Evolutionary conservation across 1,140 invertebrate species (phyloP).

Genomic region (Bombus balteatus): DNA sequence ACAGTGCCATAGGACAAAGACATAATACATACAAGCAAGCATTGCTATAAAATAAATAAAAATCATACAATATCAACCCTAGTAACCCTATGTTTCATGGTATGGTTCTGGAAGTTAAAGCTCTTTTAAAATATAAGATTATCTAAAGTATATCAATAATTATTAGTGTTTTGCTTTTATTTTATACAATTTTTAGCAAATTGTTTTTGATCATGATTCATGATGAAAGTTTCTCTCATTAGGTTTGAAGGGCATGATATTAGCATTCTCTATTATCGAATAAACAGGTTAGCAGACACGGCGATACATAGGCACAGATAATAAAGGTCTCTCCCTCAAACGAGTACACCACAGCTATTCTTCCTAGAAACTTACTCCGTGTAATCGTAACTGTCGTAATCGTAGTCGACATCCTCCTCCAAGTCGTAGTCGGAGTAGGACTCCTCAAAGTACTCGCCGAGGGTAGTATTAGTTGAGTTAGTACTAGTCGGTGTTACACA

Average conservation of each 20-base stretch:
- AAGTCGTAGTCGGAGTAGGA: conserved; percentile 80
- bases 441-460: conserved; percentile 79
- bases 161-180: too few species aligned
- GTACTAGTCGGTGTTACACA: conserved; percentile 74
- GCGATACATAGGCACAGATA: conserved; percentile 28
- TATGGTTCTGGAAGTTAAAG: background rate
- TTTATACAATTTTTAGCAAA: too few species aligned
- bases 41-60: background rate
- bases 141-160: background rate
- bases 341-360: conserved; percentile 64
- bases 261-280: background rate
- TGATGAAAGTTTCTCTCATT: too few species aligned
- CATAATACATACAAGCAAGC: conserved; percentile 32
- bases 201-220: too few species aligned
- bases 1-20: conserved; percentile 18
- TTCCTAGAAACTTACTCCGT: conserved; percentile 78
- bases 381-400: conserved; percentile 80
- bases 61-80: background rate
- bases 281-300: background rate
- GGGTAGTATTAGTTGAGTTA: conserved; percentile 80
- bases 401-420: conserved; percentile 80
- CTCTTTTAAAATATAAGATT: background rate
- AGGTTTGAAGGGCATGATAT: background rate
- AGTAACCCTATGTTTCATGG: background rate
- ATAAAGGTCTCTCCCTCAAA: conserved; percentile 50